Base-by-base conservation (phyloP, 2,888 invertebrate species). In the Agrochola macilenta region DNA sequence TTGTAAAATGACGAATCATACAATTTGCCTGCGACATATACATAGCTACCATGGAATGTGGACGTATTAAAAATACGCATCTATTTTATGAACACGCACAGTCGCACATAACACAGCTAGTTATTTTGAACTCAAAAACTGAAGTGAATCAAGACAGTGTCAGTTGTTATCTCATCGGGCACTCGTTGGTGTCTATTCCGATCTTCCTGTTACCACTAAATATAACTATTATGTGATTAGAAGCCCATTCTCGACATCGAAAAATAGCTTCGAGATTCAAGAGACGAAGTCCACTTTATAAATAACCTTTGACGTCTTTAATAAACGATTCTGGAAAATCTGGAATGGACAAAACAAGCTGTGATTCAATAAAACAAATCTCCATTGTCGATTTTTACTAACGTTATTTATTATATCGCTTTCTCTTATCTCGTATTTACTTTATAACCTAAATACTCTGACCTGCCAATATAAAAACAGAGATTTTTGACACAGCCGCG, bases 11-110 rank as follows among this genome's bases (percentile, higher is more conserved):
- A 39, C 39, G 39, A 39, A 39, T 7, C 0, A 39, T 39, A 39
- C 39, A 39, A 39, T 7, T 7, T 39, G 39, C 39, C 39, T 39
- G 39, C 39, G 7, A 39, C 39, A 35, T 35, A 35, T 35, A 35
- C 23, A 57, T 20, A 52, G 9, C 20, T 35, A 35, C 8, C n/a
- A 63, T 11, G 4, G 30, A 80, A 74, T 39, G 60, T 20, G 4
- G 39, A 60, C 26, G 54, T n/a, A 60, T 74, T 79, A 80, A 78
- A 79, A 78, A 78, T 73, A 78, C 78, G 73, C 73, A 54, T 54
- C 58, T 65, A 20, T 14, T 60, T 17, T 73, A 17, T 57, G 58
- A 60, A 58, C 11, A 65, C 43, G 57, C 49, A 64, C 20, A 43
- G 30, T 58, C n/a, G 64, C 43, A 65, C 39, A n/a, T 46, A 35